Percentiles rank a stretch among this genome's conserved stretches.
These are phyloP conservation scores for Arrhamphus sclerolepis DNA, from an alignment of 2,797 vertebrate species.

Conservation along the genomic window DNA sequence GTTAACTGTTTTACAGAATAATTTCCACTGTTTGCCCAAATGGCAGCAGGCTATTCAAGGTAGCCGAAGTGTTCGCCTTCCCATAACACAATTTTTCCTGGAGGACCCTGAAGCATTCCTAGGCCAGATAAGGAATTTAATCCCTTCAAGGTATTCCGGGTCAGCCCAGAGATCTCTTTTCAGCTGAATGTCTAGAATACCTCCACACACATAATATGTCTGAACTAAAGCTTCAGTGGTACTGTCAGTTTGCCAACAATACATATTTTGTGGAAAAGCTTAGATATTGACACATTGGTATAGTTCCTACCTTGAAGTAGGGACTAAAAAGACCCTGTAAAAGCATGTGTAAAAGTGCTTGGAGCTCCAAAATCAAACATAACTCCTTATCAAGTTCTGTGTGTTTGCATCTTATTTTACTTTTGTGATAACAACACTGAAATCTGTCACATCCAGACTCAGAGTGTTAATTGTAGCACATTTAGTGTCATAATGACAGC, in stretches of 20 bases:
- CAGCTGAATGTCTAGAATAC: slow-evolving; percentile 25
- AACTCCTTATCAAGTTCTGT: neutral
- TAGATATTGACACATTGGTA: no score
- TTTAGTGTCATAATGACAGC: neutral
- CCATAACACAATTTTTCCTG: slow-evolving; percentile 14
- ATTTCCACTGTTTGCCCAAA: slow-evolving; percentile 9
- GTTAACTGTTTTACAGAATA: neutral
- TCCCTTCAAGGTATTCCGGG: slow-evolving; percentile 19
- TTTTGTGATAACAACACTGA: slow-evolving; percentile 1
- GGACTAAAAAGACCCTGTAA: neutral
- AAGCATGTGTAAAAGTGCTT: no score
- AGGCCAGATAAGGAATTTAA: slow-evolving; percentile 15
- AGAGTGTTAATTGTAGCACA: slow-evolving; percentile 7
- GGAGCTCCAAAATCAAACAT: neutral
- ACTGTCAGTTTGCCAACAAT: no score
- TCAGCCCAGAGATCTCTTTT: slow-evolving; percentile 16
- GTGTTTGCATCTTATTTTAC: slow-evolving; percentile 4
- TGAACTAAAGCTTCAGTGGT: slow-evolving; percentile 2
- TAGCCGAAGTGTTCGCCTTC: slow-evolving; percentile 4
- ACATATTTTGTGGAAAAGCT: no score
- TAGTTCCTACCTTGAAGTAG: neutral
- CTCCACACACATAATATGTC: slow-evolving; percentile 21
- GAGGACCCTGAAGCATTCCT: slow-evolving; percentile 18
- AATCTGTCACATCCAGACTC: neutral
- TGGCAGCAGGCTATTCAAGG: no score